Evolutionary conservation across 2,797 vertebrate species (phyloP).

Genomic region (Poecile montanus): DNA sequence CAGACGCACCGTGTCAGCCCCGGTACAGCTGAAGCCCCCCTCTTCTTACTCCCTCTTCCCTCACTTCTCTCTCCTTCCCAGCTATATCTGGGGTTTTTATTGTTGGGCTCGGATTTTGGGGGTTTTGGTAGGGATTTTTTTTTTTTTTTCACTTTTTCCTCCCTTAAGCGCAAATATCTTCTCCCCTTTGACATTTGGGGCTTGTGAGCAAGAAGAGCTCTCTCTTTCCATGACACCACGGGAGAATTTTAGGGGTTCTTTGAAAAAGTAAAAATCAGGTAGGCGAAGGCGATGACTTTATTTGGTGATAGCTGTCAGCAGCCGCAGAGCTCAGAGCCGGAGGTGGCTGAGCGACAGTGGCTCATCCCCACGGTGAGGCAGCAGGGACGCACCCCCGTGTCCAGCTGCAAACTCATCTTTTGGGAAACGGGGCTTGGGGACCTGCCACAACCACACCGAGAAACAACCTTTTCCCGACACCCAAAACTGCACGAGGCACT

Average conservation of each 20-base stretch:
- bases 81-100: not conserved
- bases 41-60: not conserved
- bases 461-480: not conserved
- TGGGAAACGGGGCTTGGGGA: constrained; percentile 35
- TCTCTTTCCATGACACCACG: not conserved
- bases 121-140: not conserved
- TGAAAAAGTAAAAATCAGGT: not conserved
- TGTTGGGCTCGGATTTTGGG: not conserved
- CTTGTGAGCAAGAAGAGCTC: not conserved
- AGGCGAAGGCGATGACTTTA: not conserved
- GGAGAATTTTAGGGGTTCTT: constrained; percentile 1
- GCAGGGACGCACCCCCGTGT: not conserved
- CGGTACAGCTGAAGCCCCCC: not conserved
- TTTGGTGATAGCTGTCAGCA: not conserved
- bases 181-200: not conserved
- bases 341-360: not conserved
- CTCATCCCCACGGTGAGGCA: not conserved
- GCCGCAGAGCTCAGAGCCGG: not conserved
- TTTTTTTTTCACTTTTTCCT: not conserved
- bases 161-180: not conserved
- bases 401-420: not conserved
- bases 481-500: constrained; percentile 6
- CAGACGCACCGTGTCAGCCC: not conserved
- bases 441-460: not conserved
- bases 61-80: not conserved